Evolutionary conservation across 2,888 invertebrate species (phyloP).

Genomic region (Maniola hyperantus): DNA sequence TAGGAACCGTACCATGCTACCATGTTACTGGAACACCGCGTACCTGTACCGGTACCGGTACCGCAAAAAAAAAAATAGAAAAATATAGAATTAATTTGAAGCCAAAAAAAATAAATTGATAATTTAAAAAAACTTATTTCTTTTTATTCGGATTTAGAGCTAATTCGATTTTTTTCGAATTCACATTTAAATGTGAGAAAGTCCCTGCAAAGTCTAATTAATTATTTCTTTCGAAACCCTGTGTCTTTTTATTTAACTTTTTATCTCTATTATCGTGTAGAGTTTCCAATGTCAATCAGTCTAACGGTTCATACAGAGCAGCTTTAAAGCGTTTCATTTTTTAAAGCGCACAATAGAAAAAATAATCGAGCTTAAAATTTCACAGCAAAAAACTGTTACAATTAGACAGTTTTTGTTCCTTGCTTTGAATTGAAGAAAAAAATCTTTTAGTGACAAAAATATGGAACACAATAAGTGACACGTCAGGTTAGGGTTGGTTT

Average conservation of each 20-base stretch:
- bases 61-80: too few species aligned
- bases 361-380: constrained; percentile 79
- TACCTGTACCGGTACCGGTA: too few species aligned
- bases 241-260: neutral
- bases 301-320: constrained; percentile 43
- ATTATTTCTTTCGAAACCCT: neutral
- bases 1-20: neutral
- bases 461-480: constrained; percentile 71
- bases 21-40: too few species aligned
- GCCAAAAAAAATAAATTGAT: too few species aligned
- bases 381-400: constrained; percentile 71
- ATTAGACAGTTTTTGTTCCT: constrained; percentile 79
- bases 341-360: constrained; percentile 54
- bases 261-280: neutral
- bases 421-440: constrained; percentile 65
- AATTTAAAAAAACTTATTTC: too few species aligned
- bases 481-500: constrained; percentile 69
- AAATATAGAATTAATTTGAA: too few species aligned
- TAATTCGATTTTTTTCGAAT: too few species aligned
- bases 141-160: too few species aligned
- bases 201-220: too few species aligned
- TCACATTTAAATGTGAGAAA: too few species aligned
- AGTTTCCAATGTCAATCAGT: constrained; percentile 41
- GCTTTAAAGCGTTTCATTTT: constrained; percentile 42
- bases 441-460: constrained; percentile 76